phyloP scores from a whole-genome alignment of 2,797 vertebrate species.

The Channallabes apus region DNA sequence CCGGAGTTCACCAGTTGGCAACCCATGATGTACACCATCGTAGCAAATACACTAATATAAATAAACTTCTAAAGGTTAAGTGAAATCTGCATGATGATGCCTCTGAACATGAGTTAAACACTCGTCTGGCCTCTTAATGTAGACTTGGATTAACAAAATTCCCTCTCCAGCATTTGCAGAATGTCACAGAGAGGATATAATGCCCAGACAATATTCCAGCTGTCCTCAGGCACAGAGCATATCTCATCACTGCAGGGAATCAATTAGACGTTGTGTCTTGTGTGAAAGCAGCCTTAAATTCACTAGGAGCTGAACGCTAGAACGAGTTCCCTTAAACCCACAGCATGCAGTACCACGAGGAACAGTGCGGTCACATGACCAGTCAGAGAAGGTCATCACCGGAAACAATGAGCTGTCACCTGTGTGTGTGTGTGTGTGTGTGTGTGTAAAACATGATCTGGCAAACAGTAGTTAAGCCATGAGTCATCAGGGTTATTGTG shows the following conservation, averaged over 20 bases:
- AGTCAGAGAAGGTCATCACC: not conserved
- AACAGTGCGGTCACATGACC: not conserved
- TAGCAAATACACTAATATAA: not conserved
- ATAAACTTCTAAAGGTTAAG: not conserved
- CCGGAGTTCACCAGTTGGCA: too few species aligned
- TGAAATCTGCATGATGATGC: not conserved
- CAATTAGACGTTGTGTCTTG: too few species aligned
- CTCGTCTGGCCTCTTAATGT: not conserved
- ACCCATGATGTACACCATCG: not conserved
- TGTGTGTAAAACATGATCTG: not conserved
- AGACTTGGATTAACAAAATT: not conserved
- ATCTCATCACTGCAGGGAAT: not conserved
- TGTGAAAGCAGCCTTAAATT: not conserved
- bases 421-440: not conserved
- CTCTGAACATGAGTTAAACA: not conserved
- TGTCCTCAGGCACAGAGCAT: not conserved
- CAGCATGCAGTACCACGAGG: not conserved
- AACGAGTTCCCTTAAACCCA: not conserved
- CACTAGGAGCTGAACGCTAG: not conserved
- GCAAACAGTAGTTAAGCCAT: not conserved
- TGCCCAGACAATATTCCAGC: not conserved
- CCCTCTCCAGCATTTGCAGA: not conserved
- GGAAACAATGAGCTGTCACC: not conserved
- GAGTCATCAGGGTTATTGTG: not conserved
- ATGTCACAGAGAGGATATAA: not conserved